A percentile compares a stretch with the other conserved stretches of the same genome.
These are phyloP conservation scores for Haliclystus octoradiatus DNA, from an alignment of 30 jellyfish, hydroid and myxozoan species.

Conservation along the genomic window DNA sequence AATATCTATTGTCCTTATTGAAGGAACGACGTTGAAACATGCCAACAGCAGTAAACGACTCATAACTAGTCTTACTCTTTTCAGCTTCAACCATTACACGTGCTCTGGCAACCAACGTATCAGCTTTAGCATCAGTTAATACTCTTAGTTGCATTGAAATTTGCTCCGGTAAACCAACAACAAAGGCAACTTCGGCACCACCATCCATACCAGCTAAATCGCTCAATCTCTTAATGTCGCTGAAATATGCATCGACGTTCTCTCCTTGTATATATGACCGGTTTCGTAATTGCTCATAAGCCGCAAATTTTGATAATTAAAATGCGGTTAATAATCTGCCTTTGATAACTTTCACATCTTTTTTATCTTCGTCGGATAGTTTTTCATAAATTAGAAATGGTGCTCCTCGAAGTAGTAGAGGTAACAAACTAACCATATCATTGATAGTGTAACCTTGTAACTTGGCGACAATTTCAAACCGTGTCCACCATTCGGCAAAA, in stretches of 20 bases:
- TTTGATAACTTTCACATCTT: too few species aligned
- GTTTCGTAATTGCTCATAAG: conserved; percentile 2
- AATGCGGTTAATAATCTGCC: conserved; percentile 1
- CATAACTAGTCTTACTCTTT: too few species aligned
- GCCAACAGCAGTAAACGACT: too few species aligned
- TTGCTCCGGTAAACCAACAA: too few species aligned
- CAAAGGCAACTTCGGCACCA: too few species aligned
- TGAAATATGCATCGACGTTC: conserved; percentile 4
- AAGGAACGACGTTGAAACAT: too few species aligned
- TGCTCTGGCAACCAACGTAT: too few species aligned
- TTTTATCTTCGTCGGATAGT: conserved; percentile 3
- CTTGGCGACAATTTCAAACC: conserved; percentile 4
- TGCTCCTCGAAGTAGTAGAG: conserved; percentile 1
- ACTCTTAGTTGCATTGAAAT: too few species aligned
- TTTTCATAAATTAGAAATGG: conserved; percentile 8
- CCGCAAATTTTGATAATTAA: conserved; percentile 1
- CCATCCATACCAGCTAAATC: conserved; percentile 11
- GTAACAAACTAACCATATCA: conserved; percentile 8
- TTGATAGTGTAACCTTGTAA: conserved; percentile 1
- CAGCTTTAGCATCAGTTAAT: too few species aligned
- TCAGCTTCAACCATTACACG: too few species aligned
- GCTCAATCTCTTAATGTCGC: conserved; percentile 18
- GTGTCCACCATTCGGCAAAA: conserved; percentile 5
- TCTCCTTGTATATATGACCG: conserved; percentile 8
- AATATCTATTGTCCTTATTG: too few species aligned